These are phyloP conservation scores for Stenurella melanura DNA, from an alignment of 2,888 invertebrate genomes.

Conservation along the genomic window DNA sequence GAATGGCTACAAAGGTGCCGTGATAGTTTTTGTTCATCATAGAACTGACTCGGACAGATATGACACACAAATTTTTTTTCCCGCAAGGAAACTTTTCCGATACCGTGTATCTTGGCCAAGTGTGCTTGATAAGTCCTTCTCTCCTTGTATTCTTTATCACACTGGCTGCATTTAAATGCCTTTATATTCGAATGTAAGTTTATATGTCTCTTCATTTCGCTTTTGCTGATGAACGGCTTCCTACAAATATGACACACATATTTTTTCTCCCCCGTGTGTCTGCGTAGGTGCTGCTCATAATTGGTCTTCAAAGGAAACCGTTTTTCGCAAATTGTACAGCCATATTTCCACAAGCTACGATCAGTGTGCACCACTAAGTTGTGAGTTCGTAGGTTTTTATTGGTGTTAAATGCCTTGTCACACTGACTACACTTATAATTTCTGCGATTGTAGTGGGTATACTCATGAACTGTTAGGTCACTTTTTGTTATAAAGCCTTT, in stretches of 20 bases:
- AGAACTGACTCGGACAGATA: constrained; percentile 69
- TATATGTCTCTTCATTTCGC: constrained; percentile 61
- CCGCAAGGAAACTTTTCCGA: constrained; percentile 66
- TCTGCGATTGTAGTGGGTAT: constrained; percentile 63
- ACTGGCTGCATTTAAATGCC: constrained; percentile 72
- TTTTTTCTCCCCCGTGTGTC: constrained; percentile 62
- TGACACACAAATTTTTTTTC: constrained; percentile 67
- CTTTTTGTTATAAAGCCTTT: constrained; percentile 71
- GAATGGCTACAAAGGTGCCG: constrained; percentile 65
- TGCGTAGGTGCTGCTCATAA: constrained; percentile 60
- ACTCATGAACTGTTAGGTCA: constrained; percentile 64
- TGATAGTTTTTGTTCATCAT: constrained; percentile 62
- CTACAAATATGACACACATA: constrained; percentile 62
- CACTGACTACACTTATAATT: constrained; percentile 65
- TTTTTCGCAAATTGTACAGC: constrained; percentile 60
- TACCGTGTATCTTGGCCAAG: constrained; percentile 73
- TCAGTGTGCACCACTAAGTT: constrained; percentile 65
- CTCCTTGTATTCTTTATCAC: constrained; percentile 75
- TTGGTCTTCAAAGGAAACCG: constrained; percentile 64
- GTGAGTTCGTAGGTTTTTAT: constrained; percentile 63
- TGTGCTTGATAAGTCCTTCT: constrained; percentile 71
- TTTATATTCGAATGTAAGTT: constrained; percentile 61
- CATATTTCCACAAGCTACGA: constrained; percentile 64
- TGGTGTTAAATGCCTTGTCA: constrained; percentile 66
- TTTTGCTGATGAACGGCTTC: constrained; percentile 61